Percentiles rank a stretch among this genome's conserved stretches.
Conservation (phyloP, 1,140 invertebrate species). For the Oncopodura yosiiana region DNA sequence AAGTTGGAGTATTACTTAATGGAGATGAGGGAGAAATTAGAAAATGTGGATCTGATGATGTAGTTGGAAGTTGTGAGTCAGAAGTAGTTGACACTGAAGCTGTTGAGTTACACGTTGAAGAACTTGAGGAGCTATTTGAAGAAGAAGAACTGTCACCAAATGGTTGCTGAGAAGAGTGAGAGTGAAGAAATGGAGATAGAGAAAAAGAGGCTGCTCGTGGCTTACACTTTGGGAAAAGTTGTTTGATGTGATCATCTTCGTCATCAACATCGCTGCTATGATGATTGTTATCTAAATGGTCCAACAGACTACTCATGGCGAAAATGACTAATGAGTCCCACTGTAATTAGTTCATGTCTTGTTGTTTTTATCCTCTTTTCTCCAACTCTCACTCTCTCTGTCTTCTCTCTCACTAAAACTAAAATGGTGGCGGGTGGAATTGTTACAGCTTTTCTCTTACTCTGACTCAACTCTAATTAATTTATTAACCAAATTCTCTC, state of each 20-base stretch:
- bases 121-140: too few relatives aligned
- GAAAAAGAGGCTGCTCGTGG: constrained; percentile 44
- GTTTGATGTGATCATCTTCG: constrained; percentile 57
- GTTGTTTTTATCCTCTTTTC: too few relatives aligned
- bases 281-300: constrained; percentile 41
- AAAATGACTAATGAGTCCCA: too few relatives aligned
- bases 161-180: constrained; percentile 6
- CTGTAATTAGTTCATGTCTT: not conserved
- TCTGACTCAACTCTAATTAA: too few relatives aligned
- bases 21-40: too few relatives aligned
- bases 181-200: too few relatives aligned
- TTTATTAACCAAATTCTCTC: constrained; percentile 7
- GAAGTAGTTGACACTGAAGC: not conserved
- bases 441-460: too few relatives aligned
- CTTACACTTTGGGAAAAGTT: constrained; percentile 71
- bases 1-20: too few relatives aligned
- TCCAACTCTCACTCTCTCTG: too few relatives aligned
- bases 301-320: constrained; percentile 44
- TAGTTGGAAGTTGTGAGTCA: constrained; percentile 9
- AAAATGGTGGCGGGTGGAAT: too few relatives aligned
- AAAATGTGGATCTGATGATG: constrained; percentile 6
- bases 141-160: constrained; percentile 2
- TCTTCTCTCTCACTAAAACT: too few relatives aligned
- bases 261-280: constrained; percentile 48
- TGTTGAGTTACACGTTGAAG: too few relatives aligned